A percentile compares a stretch with the other conserved stretches of the same genome.
Evolutionary conservation across 2,888 invertebrate species (phyloP).

Genomic region (Nematopogon swammerdamellus): DNA sequence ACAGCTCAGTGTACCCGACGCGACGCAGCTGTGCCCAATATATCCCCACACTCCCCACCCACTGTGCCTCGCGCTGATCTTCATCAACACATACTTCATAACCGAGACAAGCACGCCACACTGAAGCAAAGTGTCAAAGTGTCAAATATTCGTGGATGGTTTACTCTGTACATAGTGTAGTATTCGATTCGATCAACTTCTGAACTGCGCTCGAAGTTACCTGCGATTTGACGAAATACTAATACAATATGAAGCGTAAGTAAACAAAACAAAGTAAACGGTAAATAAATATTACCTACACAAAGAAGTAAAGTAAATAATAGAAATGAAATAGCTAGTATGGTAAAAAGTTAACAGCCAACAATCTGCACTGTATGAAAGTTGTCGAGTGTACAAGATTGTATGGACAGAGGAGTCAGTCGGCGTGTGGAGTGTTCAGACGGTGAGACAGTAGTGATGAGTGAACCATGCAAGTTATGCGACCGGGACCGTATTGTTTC

Average conservation of each 20-base stretch:
- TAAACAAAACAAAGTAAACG: not conserved
- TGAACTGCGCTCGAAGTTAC: no score
- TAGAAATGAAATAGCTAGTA: not conserved
- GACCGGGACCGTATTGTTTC: not conserved
- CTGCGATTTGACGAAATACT: no score
- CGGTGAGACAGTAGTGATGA: not conserved
- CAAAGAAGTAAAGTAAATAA: not conserved
- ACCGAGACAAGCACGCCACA: conserved; percentile 47
- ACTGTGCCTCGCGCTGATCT: not conserved
- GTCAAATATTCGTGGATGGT: conserved; percentile 8
- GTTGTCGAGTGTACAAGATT: not conserved
- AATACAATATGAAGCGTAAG: no score
- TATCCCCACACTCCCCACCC: no score
- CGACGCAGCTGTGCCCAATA: conserved; percentile 57
- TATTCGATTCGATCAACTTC: no score
- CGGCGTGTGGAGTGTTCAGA: not conserved
- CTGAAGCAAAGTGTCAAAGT: conserved; percentile 48
- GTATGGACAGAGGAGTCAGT: not conserved
- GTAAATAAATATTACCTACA: not conserved
- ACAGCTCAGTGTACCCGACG: conserved; percentile 31
- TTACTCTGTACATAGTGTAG: no score
- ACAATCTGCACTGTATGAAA: not conserved
- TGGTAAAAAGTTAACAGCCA: not conserved
- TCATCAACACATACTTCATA: not conserved
- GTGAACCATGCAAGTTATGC: not conserved